A percentile compares a stretch with the other conserved stretches of the same genome.
phyloP scores from a whole-genome alignment of 2,888 invertebrate species.

The Cryptocephalus moraei region DNA sequence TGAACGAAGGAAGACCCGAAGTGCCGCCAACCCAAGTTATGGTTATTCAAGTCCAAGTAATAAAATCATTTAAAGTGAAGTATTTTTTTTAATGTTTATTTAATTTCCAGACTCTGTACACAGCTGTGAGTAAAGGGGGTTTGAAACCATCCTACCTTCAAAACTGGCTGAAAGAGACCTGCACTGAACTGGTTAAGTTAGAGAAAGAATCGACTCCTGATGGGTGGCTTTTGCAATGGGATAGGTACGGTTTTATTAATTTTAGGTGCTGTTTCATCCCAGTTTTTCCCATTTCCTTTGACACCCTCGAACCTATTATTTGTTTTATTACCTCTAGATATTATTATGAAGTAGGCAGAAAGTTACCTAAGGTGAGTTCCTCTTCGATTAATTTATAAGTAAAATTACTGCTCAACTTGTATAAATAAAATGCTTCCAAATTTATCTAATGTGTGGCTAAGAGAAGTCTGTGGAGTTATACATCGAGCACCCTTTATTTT shows the following conservation, averaged over 20 bases:
- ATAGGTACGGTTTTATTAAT: slow-evolving; percentile 51
- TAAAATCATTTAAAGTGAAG: neutral
- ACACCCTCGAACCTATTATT: neutral
- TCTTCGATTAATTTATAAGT: too few relatives aligned
- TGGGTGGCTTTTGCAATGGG: slow-evolving; percentile 63
- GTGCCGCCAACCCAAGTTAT: slow-evolving; percentile 49
- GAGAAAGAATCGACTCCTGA: slow-evolving; percentile 55
- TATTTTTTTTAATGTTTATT: neutral
- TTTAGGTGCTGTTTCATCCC: neutral
- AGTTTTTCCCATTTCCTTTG: neutral
- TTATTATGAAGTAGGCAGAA: too few relatives aligned
- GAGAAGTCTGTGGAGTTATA: too few relatives aligned
- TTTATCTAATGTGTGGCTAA: too few relatives aligned
- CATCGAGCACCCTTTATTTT: too few relatives aligned
- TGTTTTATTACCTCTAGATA: neutral
- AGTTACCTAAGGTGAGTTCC: too few relatives aligned
- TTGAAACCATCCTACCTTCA: slow-evolving; percentile 49
- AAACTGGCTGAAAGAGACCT: slow-evolving; percentile 50
- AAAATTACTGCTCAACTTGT: too few relatives aligned
- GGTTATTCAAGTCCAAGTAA: slow-evolving; percentile 41
- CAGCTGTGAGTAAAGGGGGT: slow-evolving; percentile 51
- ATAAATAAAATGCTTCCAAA: too few relatives aligned
- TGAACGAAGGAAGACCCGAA: slow-evolving; percentile 45
- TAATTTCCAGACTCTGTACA: slow-evolving; percentile 47
- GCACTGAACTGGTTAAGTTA: slow-evolving; percentile 48